Base-by-base conservation (phyloP, 2,888 invertebrate genomes). In the Tipula unca region DNA sequence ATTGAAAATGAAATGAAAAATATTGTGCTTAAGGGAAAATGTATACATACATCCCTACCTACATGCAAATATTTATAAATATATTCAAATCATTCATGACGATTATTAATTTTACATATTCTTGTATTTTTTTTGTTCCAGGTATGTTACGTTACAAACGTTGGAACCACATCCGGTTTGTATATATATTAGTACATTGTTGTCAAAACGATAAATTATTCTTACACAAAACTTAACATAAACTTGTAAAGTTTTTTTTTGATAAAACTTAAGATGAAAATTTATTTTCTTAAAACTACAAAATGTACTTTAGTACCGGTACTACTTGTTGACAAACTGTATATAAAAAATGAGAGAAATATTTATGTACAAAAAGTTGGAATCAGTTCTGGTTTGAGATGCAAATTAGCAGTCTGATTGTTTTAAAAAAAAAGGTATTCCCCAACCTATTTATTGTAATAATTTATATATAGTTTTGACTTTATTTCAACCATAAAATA, bases 271-370 rank as follows among this genome's bases (percentile, higher is more conserved):
- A 69, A 69, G 69, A 69, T 69, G 69, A 69, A 69, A 69, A 69
- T 69, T 69, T 69, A 25, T 69, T 25, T 69, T 25, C 10, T 25
- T 69, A 69, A 69, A 69, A 69, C 6, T 69, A 69, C 25, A 48
- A n/a, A 48, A 48, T 5, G 48, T 69, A 69, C 25, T 17, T 10
- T 14, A 42, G 13, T 42, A 48, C 17, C 17, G 25, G 69, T 25
- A 69, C 69, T 48, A 69, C 69, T 69, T 69, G 69, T 69, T 69
- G 69, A 69, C 69, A 69, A 69, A 69, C 25, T 69, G n/a, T n/a
- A 48, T n/a, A n/a, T 1, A n/a, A 3, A n/a, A 8, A 48, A 48
- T 48, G 25, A 20, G 10, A 69, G 20, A 54, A 54, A 54, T 3
- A 25, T 13, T 13, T 17, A 54, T 10, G 8, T 69, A 25, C 20